Evolutionary conservation across 1,140 invertebrate genomes (phyloP).

Genomic region (Calycopis cecrops): DNA sequence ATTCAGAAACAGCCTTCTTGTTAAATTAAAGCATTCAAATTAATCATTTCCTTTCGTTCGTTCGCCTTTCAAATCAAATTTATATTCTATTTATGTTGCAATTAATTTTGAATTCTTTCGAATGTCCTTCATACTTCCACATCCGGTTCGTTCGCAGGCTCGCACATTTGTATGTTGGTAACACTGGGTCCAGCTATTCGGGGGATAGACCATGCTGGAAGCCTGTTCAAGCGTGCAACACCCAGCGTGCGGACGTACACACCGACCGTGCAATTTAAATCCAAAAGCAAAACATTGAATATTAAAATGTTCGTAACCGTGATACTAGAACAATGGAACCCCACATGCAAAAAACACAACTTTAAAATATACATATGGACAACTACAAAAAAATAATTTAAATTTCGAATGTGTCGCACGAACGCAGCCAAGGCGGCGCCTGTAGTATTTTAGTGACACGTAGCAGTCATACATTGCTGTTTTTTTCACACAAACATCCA

Average conservation of each 20-base stretch:
- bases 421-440: constrained; percentile 24
- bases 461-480: constrained; percentile 52
- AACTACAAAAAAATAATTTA: constrained; percentile 34
- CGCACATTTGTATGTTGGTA: constrained; percentile 2
- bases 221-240: constrained; percentile 53
- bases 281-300: constrained; percentile 4
- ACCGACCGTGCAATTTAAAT: constrained; percentile 8
- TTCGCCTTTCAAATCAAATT: constrained; percentile 21
- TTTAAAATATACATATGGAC: constrained; percentile 17
- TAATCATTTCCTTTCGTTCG: constrained; percentile 27
- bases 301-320: constrained; percentile 10
- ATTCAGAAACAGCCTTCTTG: constrained; percentile 27
- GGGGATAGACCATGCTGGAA: constrained; percentile 48
- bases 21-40: constrained; percentile 22
- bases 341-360: constrained; percentile 15
- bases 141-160: constrained; percentile 22
- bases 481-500: constrained; percentile 54
- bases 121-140: constrained; percentile 19
- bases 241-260: constrained; percentile 32
- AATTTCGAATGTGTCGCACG: constrained; percentile 37
- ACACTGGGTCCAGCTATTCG: constrained; percentile 42
- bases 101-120: constrained; percentile 12
- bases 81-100: constrained; percentile 19
- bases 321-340: constrained; percentile 12
- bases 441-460: constrained; percentile 35